These are phyloP conservation scores for honey bee (Apis mellifera) DNA, from an alignment of 1,140 invertebrate genomes.

Conservation along the genomic window DNA sequence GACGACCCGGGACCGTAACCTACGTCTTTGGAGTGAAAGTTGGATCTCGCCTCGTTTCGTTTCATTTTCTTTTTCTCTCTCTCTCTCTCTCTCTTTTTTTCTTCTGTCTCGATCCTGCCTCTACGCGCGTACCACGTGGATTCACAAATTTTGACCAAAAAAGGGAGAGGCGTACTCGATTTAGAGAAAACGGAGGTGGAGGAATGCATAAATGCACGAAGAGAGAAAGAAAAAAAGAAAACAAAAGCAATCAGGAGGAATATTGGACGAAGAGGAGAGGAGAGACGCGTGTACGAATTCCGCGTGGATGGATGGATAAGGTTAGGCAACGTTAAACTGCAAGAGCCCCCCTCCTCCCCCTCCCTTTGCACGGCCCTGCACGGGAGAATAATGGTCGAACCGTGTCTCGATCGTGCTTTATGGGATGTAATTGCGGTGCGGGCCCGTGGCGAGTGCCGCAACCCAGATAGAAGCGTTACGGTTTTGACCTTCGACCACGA, in stretches of 20 bases:
- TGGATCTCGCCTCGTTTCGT: constrained; percentile 26
- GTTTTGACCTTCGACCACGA: constrained; percentile 72
- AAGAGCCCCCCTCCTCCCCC: constrained; percentile 49
- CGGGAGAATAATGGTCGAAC: constrained; percentile 77
- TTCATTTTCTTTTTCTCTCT: constrained; percentile 18
- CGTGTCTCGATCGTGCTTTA: constrained; percentile 79
- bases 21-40: constrained; percentile 69
- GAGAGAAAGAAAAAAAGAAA: neutral
- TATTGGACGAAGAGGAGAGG: neutral
- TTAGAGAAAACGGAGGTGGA: neutral
- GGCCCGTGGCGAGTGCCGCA: constrained; percentile 44
- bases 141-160: too few relatives aligned
- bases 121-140: too few relatives aligned
- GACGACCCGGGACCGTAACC: constrained; percentile 30
- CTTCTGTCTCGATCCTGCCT: neutral
- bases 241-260: neutral
- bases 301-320: constrained; percentile 22
- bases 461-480: constrained; percentile 66
- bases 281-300: neutral
- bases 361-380: constrained; percentile 71
- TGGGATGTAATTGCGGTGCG: constrained; percentile 78
- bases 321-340: constrained; percentile 58
- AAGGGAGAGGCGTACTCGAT: neutral
- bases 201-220: constrained; percentile 21
- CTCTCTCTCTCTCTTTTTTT: neutral